Base-by-base conservation (phyloP, 2,113 vertebrate species). In the Channa argus region DNA sequence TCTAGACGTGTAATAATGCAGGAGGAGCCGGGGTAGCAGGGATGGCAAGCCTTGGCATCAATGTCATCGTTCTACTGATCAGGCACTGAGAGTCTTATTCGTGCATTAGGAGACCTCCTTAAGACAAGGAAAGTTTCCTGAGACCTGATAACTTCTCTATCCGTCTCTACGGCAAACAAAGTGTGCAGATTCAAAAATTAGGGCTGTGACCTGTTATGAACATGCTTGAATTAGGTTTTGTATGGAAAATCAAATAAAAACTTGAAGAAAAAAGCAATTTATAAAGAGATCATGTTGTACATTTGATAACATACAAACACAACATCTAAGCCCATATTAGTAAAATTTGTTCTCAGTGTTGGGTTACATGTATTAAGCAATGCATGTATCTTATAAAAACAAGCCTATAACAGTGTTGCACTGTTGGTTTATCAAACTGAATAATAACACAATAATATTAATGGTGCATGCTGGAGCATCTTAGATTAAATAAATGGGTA, bases 31-130 rank as follows among this genome's bases (percentile, higher is more conserved):
- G 36, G 43, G 71, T 61, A 74, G 83, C 63, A 63, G 59, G 66
- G 65, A 73, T 69, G 53, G 78, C 47, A 61, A 73, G 72, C 54
- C 68, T 44, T 55, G 86, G 86, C 84, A 80, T 90, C 88, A 85
- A 79, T 89, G 87, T 91, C 89, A 91, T 86, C 75, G 37, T 90
- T 85, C 43, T 81, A 85, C 85, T 90, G 86, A 90, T 89, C 80
- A 62, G 71, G 77, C 81, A 50, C 62, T 64, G 80, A 84, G 76
- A 79, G 63, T 65, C 56, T 72, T 77, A 74, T 76, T 81, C 67
- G 34, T 83, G 67, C 79, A 85, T 85, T 83, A 87, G 73, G 83
- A 89, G 85, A 77, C 52, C 46, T 71, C 76, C 80, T 78, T 62
- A 79, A 81, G 85, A 77, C 61, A 50, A 13, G 62, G 3, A 76